Evolutionary conservation across 2,888 invertebrate genomes (phyloP), one percentile per base, ranked within the genome.

Genomic region (Dynastes hyllus): DNA sequence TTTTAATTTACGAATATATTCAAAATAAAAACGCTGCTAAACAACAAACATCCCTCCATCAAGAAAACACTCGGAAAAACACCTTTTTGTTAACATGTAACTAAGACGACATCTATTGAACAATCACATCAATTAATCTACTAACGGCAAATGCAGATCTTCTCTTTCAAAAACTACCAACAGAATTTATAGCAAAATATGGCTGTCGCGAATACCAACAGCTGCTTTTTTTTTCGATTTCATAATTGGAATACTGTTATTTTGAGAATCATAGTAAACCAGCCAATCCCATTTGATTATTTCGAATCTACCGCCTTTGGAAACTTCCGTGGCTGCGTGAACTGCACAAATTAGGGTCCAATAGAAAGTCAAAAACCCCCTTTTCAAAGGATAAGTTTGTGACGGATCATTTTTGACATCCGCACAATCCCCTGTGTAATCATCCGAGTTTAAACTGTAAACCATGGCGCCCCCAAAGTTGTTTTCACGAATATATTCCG

Each of bases 381-480:
- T n/a, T n/a, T n/a, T n/a, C 76, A 88, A 87, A 16, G 89, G 90
- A 58, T 91, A 86, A 29, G 89, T 89, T 82, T 90, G 90, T 51
- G 86, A 88, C 4, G 78, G 78, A 37, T 83, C 89, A 32, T 29
- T 75, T 11, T 76, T 81, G 27, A 67, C 50, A 6, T 40, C 32
- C 83, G 86, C 81, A 86, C 95, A 96, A 22, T 88, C 86, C 3
- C 92, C 92, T 76, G 89, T 90, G 86, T 92, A 93, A 88, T 97
- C 97, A 87, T 97, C 97, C 1, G 92, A 91, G 86, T 96, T 96
- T 32, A 97, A 89, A 9, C 95, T 94, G 88, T 94, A 96, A 79
- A 96, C 90, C 96, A 97, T 97, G 4, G 94, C 94, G 50, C 97
- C 97, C 69, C 94, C 94, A 83, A 95, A 92, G 51, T 91, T 90